These are phyloP conservation scores for Callipepla californica DNA, from an alignment of 2,113 vertebrate species.

Conservation along the genomic window DNA sequence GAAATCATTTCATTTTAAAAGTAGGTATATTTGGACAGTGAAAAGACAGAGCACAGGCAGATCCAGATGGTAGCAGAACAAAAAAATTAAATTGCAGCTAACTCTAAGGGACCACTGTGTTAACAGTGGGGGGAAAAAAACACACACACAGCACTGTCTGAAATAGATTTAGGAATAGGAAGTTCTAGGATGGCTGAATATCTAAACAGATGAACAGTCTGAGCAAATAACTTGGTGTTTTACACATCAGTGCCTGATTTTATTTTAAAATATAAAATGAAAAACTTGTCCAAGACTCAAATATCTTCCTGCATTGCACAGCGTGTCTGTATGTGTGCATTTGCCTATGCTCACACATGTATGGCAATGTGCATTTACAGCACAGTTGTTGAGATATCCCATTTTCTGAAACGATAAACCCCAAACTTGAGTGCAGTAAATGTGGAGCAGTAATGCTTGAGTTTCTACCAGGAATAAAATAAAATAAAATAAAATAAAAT, in stretches of 20 bases:
- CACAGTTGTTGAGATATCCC: background rate
- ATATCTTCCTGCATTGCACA: background rate
- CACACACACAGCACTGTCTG: background rate
- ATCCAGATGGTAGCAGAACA: background rate
- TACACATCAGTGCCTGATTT: background rate
- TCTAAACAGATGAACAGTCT: background rate
- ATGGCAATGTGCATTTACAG: background rate
- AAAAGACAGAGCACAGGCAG: background rate
- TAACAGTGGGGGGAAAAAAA: background rate
- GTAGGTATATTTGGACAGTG: background rate
- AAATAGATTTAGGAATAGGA: background rate
- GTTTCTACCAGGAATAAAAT: background rate
- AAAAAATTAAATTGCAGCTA: constrained; percentile 15
- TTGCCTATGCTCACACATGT: background rate
- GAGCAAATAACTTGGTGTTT: constrained; percentile 10
- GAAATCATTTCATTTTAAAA: constrained; percentile 24
- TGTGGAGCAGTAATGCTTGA: background rate
- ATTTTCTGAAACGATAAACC: background rate
- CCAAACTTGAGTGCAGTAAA: background rate
- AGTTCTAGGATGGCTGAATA: background rate
- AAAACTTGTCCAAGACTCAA: background rate
- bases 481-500: background rate
- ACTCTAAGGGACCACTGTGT: background rate
- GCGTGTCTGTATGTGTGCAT: background rate
- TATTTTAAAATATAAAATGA: background rate